Evolutionary conservation across 2,797 vertebrate genomes (phyloP).

Genomic region (Nothura maculosa): DNA sequence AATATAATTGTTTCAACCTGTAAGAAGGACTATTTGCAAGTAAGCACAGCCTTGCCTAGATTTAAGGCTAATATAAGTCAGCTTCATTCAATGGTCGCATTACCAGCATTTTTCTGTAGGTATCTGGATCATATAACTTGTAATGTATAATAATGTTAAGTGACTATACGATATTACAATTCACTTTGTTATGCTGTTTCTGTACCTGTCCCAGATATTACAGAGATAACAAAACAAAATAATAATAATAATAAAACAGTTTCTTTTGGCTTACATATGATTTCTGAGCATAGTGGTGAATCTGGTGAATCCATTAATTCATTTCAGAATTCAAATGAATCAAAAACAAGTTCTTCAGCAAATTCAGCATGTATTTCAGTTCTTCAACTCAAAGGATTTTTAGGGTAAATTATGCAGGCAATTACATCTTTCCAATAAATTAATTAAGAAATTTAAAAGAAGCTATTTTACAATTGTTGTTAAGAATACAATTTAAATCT

Average conservation of each 20-base stretch:
- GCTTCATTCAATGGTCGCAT: neutral
- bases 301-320: neutral
- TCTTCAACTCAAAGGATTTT: conserved; percentile 10
- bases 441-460: conserved; percentile 11
- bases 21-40: neutral
- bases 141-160: neutral
- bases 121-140: neutral
- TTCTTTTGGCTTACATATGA: accelerated
- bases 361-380: neutral
- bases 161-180: neutral
- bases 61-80: neutral
- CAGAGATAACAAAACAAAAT: neutral
- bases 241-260: neutral
- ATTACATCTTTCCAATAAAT: neutral
- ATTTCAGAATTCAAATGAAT: neutral
- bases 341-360: neutral
- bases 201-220: neutral
- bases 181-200: neutral
- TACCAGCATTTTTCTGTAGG: neutral
- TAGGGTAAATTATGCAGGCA: neutral
- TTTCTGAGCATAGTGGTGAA: neutral
- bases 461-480: neutral
- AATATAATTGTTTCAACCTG: neutral
- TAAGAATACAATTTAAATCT: neutral
- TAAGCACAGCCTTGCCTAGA: neutral